Evolutionary conservation across 23 tunicate genomes (phyloP), one percentile per base, ranked within the genome.

Genomic region (Corella eumyota): DNA sequence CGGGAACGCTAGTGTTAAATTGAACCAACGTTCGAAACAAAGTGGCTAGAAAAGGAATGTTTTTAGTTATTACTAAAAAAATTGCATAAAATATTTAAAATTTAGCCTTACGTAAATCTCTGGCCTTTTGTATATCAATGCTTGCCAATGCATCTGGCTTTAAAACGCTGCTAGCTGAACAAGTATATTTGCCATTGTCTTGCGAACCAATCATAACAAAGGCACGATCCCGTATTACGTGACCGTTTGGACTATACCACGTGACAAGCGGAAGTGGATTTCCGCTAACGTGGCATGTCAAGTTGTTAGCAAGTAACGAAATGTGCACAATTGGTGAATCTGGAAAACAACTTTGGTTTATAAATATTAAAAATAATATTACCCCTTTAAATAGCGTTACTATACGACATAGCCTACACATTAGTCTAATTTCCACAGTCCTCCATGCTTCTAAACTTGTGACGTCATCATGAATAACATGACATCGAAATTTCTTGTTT

Each of bases 181-280:
- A 82, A 45, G 67, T 60, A 45, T 82, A 82, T 25, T 62, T 58
- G 17, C 92, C 92, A 60, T 64, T 75, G 27, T 48, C 73, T 7
- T 69, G 35, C 0, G 67, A 6, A 22, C 53, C 46, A 55, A 82
- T 47, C 30, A 49, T 67, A 6, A 82, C 27, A 0, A 36, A 4
- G 9, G 51, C 32, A 0, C 21, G 34, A 9, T 65, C 61, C 30
- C 24, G 45, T 26, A 56, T 52, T 3, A 52, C 37, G 27, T 45
- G 33, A 3, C 92, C 92, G 51, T 74, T 50, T 5, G 81, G 92
- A 35, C 63, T 66, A 34, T 61, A 19, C 92, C 92, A 82, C 11
- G 2, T 60, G 20, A 74, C 25, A 17, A 32, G 1, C 0, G 92
- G 92, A 3, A 2, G 32, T 7, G 92, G 92, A 44, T 81, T 81